Conservation (phyloP, 2,888 invertebrate species). For the Ormyrus rosae region DNA sequence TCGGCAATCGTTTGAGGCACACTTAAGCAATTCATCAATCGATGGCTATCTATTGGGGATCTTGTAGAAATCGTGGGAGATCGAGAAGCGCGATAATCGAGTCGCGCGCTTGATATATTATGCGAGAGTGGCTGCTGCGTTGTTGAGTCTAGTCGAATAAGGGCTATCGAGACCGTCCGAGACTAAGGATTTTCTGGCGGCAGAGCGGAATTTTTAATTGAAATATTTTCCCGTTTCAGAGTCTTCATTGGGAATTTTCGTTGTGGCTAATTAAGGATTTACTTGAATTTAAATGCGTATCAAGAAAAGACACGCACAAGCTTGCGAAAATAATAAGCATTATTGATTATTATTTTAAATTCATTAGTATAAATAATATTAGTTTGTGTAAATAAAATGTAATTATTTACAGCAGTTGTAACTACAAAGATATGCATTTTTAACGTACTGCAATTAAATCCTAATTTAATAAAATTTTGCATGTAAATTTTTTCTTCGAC, state of each 20-base stretch:
- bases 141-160: slow-evolving; percentile 16
- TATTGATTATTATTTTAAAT: neutral
- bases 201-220: slow-evolving; percentile 54
- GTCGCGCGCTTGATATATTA: slow-evolving; percentile 38
- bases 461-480: too few species aligned
- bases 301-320: neutral
- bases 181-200: slow-evolving; percentile 25
- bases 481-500: too few species aligned
- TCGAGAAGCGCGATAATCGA: slow-evolving; percentile 49
- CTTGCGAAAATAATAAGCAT: neutral
- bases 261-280: too few species aligned
- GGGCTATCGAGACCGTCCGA: neutral
- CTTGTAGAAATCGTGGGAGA: slow-evolving; percentile 60
- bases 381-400: neutral
- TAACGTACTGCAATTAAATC: too few species aligned
- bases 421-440: too few species aligned
- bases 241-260: neutral
- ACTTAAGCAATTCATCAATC: slow-evolving; percentile 61
- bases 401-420: neutral
- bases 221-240: slow-evolving; percentile 52
- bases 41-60: slow-evolving; percentile 58
- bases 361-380: too few species aligned
- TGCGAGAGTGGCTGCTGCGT: slow-evolving; percentile 14
- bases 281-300: too few species aligned
- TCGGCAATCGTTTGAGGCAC: slow-evolving; percentile 56